Conservation (phyloP, 64 coral and sea anemone genomes). For the Anthopleura sola region DNA sequence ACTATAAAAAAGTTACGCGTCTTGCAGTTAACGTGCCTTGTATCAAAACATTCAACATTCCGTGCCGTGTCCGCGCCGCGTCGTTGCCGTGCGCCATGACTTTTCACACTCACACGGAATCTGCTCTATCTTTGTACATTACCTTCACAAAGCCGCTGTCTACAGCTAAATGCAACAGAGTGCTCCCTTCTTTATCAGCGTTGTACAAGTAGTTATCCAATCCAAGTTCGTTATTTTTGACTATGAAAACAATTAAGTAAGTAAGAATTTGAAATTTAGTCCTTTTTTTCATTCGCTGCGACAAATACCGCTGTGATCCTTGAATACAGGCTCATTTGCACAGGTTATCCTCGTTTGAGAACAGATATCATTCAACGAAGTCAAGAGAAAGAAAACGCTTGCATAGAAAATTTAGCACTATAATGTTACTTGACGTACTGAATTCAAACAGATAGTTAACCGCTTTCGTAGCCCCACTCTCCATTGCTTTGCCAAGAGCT, state of each 20-base stretch:
- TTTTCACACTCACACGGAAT: too few species aligned
- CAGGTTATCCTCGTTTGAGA: too few species aligned
- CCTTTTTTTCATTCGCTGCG: too few species aligned
- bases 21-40: too few species aligned
- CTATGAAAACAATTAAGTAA: not conserved
- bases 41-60: too few species aligned
- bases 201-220: constrained; percentile 42
- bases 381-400: too few species aligned
- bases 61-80: too few species aligned
- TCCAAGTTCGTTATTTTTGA: not conserved
- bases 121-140: not conserved
- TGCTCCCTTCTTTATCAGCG: constrained; percentile 72
- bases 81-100: too few species aligned
- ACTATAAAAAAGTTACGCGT: too few species aligned
- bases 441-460: not conserved
- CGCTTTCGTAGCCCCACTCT: not conserved
- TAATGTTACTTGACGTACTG: constrained; percentile 12
- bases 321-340: too few species aligned
- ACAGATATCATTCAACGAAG: too few species aligned
- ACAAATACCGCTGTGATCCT: too few species aligned
- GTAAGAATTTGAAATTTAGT: not conserved
- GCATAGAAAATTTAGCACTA: not conserved
- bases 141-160: constrained; percentile 64
- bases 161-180: constrained; percentile 64
- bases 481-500: constrained; percentile 22